Base-by-base conservation (phyloP, 2,888 invertebrate species). In the Spicauda simplicius region DNA sequence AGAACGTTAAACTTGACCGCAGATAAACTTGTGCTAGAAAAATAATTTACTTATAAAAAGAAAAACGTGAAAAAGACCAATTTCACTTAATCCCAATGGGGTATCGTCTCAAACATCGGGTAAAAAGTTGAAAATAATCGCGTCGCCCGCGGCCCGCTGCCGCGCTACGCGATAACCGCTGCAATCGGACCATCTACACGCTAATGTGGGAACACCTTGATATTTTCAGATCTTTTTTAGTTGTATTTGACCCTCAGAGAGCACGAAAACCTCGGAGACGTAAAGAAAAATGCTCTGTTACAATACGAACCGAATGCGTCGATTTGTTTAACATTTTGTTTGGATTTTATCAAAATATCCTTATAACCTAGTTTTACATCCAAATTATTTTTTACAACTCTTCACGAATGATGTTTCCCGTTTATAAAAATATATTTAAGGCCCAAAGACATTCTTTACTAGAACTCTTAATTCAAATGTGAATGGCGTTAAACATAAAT, bases 121-220 rank as follows among this genome's bases (percentile, higher is more conserved):
- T 65, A 69, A 72, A 71, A 70, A 77, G 74, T 77, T 78, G 73
- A 76, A 79, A 81, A 74, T 59, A 59, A 64, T 58, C 57, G 53
- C 37, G 74, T 80, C 75, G 87, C 87, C 83, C 72, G 76, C 74
- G 81, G 86, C 77, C 79, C 7, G 60, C 64, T 64, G 20, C 64
- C 58, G 88, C 70, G 83, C 77, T 89, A 90, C 90, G 81, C 76
- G 86, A 88, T 85, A 83, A 82, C 73, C 75, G 80, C 79, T 66
- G 78, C 83, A 81, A 88, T 88, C 87, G 11, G 18, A 80, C 69
- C 65, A 84, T 86, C 86, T 69, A 69, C 73, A 74, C 72, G 72
- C 71, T 80, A 78, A 81, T 81, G 77, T 80, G 83, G 89, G 70
- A 82, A 86, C 80, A 59, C 55, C 74, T 58, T 59, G 52, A 59